Conservation (phyloP, 2,797 vertebrate species). For the Sebastes iracundus region DNA sequence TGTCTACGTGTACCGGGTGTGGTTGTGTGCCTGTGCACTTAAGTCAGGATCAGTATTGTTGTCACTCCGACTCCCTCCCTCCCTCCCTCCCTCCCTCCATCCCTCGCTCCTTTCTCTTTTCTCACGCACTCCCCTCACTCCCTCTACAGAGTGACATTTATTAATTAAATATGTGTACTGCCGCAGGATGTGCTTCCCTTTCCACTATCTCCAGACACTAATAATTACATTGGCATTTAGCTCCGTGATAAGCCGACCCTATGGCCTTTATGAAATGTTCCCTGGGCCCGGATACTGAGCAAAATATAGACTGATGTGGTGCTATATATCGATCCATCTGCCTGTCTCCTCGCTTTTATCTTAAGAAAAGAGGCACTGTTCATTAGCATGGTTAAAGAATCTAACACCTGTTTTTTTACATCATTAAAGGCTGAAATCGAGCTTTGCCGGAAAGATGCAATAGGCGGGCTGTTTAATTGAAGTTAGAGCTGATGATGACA, state of each 20-base stretch:
- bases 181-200: constrained; percentile 76
- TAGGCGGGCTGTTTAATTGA: background rate
- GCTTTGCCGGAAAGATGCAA: constrained; percentile 28
- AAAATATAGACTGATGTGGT: constrained; percentile 72
- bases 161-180: constrained; percentile 83
- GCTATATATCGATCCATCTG: constrained; percentile 67
- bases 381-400: constrained; percentile 61
- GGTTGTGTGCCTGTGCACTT: constrained; percentile 33
- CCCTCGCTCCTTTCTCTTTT: constrained; percentile 21
- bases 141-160: constrained; percentile 80
- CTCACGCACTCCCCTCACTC: constrained; percentile 59
- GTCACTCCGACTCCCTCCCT: constrained; percentile 36
- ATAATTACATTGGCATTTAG: constrained; percentile 90
- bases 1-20: constrained; percentile 11
- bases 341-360: constrained; percentile 57
- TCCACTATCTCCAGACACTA: constrained; percentile 82
- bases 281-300: constrained; percentile 69
- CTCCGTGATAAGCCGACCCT: constrained; percentile 80
- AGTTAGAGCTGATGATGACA: background rate
- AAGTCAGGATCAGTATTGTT: constrained; percentile 52
- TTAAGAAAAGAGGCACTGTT: constrained; percentile 47
- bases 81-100: background rate
- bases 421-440: constrained; percentile 30
- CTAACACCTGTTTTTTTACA: constrained; percentile 17
- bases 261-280: constrained; percentile 82